Base-by-base conservation (phyloP, 2,888 invertebrate species). In the Sussaba pulchella region DNA sequence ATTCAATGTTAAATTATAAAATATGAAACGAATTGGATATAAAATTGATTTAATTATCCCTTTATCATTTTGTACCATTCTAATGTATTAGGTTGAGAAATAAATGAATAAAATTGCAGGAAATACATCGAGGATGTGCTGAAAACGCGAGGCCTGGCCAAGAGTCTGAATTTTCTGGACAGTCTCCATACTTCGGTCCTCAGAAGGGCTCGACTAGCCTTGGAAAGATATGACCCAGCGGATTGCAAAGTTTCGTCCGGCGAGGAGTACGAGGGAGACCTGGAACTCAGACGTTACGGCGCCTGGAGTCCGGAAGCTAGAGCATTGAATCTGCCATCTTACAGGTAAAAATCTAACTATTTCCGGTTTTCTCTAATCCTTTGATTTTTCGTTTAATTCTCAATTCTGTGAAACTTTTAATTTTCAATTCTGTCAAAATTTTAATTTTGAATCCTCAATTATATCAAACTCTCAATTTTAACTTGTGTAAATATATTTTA, bases 81-180 rank as follows among this genome's bases (percentile, higher is more conserved):
- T n/a, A n/a, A n/a, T n/a, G n/a, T n/a, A n/a, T n/a, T n/a, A n/a
- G n/a, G n/a, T n/a, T n/a, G n/a, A n/a, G n/a, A n/a, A 31, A 31
- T 5, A 59, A 45, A 64, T 54, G 63, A 78, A 47, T 54, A 43
- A 80, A n/a, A 63, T 41, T 77, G 17, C 80, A 95, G 97, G 82
- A 95, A 96, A 85, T 98, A 97, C 89, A 97, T 98, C 85, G 96
- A 97, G 90, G 96, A 97, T 89, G 95, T 97, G 76, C 92, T 98
- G 73, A 98, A 98, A 92, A 97, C 97, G 6, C 96, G 96, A 85
- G 98, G 98, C 12, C 93, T 98, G 80, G 94, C 96, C 19, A 97
- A 97, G 89, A 96, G 97, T 86, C 93, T 98, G 90, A 94, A 94
- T 85, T 96, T 98, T 91, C 93, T 98, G 64, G 95, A 97, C 89